These are phyloP conservation scores for Lepetodrilus schrolli DNA, from an alignment of 2,888 invertebrate genomes.

Conservation along the genomic window DNA sequence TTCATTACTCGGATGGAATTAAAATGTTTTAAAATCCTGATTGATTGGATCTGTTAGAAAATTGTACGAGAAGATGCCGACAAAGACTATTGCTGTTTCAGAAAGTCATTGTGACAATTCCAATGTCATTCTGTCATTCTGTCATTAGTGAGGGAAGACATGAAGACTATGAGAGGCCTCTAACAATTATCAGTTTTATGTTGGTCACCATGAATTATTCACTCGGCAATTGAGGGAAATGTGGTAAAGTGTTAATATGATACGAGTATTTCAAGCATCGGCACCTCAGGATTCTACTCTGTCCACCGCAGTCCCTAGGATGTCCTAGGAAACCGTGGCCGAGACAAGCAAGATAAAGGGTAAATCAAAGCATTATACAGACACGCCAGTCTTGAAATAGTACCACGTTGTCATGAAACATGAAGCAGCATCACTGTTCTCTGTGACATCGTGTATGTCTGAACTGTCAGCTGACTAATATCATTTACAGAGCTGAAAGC, in stretches of 20 bases:
- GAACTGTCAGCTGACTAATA: too few relatives aligned
- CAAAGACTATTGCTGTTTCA: neutral
- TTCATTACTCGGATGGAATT: too few relatives aligned
- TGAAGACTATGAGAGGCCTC: neutral
- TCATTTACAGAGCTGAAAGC: too few relatives aligned
- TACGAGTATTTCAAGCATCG: neutral
- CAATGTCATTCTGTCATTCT: neutral
- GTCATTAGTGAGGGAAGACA: neutral
- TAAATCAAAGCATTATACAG: slow-evolving; percentile 3
- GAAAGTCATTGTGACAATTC: too few relatives aligned
- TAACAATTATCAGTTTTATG: slow-evolving; percentile 3
- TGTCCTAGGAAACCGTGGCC: neutral
- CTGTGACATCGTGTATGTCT: too few relatives aligned
- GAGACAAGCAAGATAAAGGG: neutral
- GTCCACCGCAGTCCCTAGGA: neutral
- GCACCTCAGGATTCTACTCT: neutral
- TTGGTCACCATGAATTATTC: neutral
- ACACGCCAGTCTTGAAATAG: neutral
- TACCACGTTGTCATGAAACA: slow-evolving; percentile 9
- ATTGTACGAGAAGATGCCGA: too few relatives aligned
- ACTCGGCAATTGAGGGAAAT: neutral
- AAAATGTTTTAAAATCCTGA: too few relatives aligned
- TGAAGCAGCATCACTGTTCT: neutral
- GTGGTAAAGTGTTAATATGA: slow-evolving; percentile 7
- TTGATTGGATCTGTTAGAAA: too few relatives aligned